Base-by-base conservation (phyloP, 2,888 invertebrate genomes). In the Gisinianus flammeolus region DNA sequence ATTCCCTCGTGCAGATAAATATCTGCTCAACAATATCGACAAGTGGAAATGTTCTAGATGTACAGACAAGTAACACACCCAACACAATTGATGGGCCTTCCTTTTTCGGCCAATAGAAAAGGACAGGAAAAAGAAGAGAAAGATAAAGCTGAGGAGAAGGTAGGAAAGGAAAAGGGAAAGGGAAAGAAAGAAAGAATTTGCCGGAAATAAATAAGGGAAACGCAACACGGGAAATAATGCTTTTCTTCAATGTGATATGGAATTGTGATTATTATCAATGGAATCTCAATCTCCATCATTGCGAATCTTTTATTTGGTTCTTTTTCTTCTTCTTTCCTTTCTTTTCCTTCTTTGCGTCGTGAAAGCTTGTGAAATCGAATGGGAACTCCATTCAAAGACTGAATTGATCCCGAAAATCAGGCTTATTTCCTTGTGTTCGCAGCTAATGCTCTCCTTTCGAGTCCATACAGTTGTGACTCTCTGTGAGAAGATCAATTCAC, bases 261-360 rank as follows among this genome's bases (percentile, higher is more conserved):
- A 73, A 58, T 62, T 73, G 73, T 22, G 28, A 33, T 68, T 33
- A 22, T 62, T 10, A 22, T 58, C 30, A 73, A 62, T 31, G 62
- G 62, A 33, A 54, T 54, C 73, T 62, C 62, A 62, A 58, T 70
- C n/a, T n/a, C n/a, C n/a, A n/a, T n/a, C 70, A 77, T 66, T 66
- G 33, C 26, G 54, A 31, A 66, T 62, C 77, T 66, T 77, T 77
- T 77, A 70, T 77, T 77, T 77, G 44, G 64, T 64, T 70, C 35
- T 64, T 33, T 44, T 64, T 70, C 70, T 31, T 74, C 64, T 74
- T 66, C 28, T 22, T 67, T 67, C 19, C 22, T 52, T 44, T 35
- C 30, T 67, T 44, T 19, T 54, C 33, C 66, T 2, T 44, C 35
- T 75, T 6, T 44, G 6, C 3, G 44, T 44, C n/a, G n/a, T n/a